A percentile compares a stretch with the other conserved stretches of the same genome.
phyloP scores from a whole-genome alignment of 1,140 invertebrate species.

The Heliconius congener region DNA sequence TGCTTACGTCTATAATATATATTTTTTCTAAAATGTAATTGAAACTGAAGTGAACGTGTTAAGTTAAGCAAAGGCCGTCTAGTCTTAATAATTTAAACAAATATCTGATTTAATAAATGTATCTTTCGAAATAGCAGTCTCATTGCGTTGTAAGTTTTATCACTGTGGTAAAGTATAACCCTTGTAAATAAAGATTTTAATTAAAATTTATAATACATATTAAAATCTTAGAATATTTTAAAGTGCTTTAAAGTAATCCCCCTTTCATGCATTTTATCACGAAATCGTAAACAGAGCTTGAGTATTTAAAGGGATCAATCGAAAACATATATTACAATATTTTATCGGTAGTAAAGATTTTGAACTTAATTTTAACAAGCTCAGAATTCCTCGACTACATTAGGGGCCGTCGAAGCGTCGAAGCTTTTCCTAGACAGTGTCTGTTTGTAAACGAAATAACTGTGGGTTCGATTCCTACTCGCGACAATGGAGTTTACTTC shows the following conservation, averaged over 20 bases:
- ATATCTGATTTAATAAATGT: neutral
- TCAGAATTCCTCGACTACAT: neutral
- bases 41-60: too few relatives aligned
- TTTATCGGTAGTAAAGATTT: conserved; percentile 9
- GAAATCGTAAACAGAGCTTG: conserved; percentile 29
- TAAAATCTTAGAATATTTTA: conserved; percentile 25
- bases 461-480: too few relatives aligned
- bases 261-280: conserved; percentile 31
- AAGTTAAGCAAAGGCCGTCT: too few relatives aligned
- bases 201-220: conserved; percentile 14
- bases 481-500: too few relatives aligned
- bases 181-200: conserved; percentile 12
- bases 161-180: neutral
- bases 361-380: neutral
- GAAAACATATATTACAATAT: conserved; percentile 12
- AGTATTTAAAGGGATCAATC: conserved; percentile 24
- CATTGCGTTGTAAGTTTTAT: neutral
- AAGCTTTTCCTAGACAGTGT: too few relatives aligned
- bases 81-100: neutral
- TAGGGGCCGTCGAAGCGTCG: too few relatives aligned
- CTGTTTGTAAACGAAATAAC: too few relatives aligned
- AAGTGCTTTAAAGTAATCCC: conserved; percentile 26
- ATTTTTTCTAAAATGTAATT: too few relatives aligned
- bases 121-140: neutral
- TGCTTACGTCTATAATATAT: too few relatives aligned